phyloP scores from a whole-genome alignment of 2,113 vertebrate genomes.

The Onychostoma macrolepis region DNA sequence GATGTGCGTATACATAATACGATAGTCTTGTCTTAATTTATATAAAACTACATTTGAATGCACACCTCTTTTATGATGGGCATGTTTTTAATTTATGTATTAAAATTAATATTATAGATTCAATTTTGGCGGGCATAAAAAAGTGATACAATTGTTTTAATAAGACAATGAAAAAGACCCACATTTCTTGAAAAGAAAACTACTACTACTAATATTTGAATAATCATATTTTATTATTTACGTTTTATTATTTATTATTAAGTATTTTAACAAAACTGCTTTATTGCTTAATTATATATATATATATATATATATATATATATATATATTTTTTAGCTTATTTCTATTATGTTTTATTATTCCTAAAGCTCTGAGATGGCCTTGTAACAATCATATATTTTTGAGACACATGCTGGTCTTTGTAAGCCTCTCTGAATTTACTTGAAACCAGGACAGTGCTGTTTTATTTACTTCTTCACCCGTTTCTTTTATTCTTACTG shows the following conservation, averaged over 20 bases:
- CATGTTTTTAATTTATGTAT: too few relatives aligned
- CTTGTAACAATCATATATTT: background rate
- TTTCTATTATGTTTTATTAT: background rate
- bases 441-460: slow-evolving; percentile 13
- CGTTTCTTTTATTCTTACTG: background rate
- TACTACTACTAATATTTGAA: too few relatives aligned
- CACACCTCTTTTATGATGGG: too few relatives aligned
- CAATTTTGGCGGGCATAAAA: too few relatives aligned
- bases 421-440: background rate
- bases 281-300: too few relatives aligned
- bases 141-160: background rate
- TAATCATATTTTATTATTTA: too few relatives aligned
- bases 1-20: background rate
- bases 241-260: too few relatives aligned
- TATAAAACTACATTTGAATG: too few relatives aligned
- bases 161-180: background rate
- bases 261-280: too few relatives aligned
- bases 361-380: background rate
- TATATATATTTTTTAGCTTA: too few relatives aligned
- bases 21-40: background rate
- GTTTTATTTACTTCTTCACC: slow-evolving; percentile 41
- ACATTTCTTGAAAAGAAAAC: background rate
- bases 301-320: too few relatives aligned
- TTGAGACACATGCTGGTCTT: background rate
- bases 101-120: too few relatives aligned